Evolutionary conservation across 2,888 invertebrate species (phyloP).

Genomic region (Celastrina argiolus): DNA sequence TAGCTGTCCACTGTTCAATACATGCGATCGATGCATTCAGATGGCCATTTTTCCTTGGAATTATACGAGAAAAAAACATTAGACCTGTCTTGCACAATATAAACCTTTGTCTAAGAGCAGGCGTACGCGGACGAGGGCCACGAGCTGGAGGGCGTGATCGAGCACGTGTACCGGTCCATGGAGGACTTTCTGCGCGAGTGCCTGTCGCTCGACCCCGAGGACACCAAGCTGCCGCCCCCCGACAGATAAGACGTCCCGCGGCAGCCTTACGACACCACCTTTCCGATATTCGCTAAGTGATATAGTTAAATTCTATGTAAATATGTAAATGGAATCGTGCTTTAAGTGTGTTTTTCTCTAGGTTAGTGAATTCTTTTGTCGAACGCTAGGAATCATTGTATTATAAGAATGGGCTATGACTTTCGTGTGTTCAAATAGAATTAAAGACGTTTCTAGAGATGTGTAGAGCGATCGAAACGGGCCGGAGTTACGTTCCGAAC

Average conservation of each 20-base stretch:
- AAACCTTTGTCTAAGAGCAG: too few species aligned
- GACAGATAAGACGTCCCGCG: constrained; percentile 61
- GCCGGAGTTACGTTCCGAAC: constrained; percentile 46
- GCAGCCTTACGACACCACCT: constrained; percentile 27
- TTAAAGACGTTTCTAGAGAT: constrained; percentile 1
- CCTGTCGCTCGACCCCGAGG: constrained; percentile 90
- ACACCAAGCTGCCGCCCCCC: constrained; percentile 80
- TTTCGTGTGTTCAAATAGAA: constrained; percentile 24
- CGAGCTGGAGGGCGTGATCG: constrained; percentile 88
- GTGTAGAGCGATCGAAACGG: constrained; percentile 23
- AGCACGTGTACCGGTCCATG: constrained; percentile 95
- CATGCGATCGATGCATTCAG: too few species aligned
- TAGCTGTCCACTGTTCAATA: too few species aligned
- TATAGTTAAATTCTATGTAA: constrained; percentile 54
- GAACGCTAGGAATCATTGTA: constrained; percentile 28
- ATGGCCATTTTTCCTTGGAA: too few species aligned
- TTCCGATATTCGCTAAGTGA: constrained; percentile 35
- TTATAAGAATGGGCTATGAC: constrained; percentile 25
- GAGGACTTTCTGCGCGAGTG: constrained; percentile 94
- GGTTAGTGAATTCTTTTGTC: constrained; percentile 39
- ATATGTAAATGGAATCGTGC: constrained; percentile 74
- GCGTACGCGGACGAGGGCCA: constrained; percentile 96
- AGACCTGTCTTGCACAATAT: too few species aligned
- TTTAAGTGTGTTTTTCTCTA: constrained; percentile 69
- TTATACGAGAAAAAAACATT: too few species aligned